Evolutionary conservation across 1,140 invertebrate species (phyloP).

Genomic region (Drosophila subpulchrella): DNA sequence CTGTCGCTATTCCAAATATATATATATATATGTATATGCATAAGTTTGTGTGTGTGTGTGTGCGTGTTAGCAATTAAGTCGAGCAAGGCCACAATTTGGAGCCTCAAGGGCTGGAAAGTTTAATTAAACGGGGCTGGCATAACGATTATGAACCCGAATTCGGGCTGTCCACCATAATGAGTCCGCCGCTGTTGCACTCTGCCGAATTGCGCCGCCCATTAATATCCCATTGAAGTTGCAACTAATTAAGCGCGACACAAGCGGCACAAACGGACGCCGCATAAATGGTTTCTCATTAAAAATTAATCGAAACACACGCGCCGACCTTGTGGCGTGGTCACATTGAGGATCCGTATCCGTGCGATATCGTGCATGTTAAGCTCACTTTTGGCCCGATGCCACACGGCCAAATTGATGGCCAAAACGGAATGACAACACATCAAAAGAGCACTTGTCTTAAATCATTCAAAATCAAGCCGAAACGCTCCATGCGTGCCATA

Average conservation of each 20-base stretch:
- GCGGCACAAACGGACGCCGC: slow-evolving; percentile 6
- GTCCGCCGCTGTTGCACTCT: slow-evolving; percentile 11
- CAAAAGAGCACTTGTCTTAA: slow-evolving; percentile 2
- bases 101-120: slow-evolving; percentile 56
- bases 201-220: slow-evolving; percentile 2
- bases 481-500: not conserved
- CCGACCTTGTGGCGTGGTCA: not conserved
- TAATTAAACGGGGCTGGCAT: slow-evolving; percentile 60
- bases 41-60: slow-evolving; percentile 24
- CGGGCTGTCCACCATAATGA: slow-evolving; percentile 21
- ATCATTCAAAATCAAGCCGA: slow-evolving; percentile 3
- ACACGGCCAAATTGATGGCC: slow-evolving; percentile 11
- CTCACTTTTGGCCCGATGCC: slow-evolving; percentile 6
- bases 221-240: slow-evolving; percentile 34
- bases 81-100: slow-evolving; percentile 47
- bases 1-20: not conserved
- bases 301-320: slow-evolving; percentile 52
- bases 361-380: not conserved
- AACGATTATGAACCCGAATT: slow-evolving; percentile 45
- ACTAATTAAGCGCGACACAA: slow-evolving; percentile 54
- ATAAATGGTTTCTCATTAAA: slow-evolving; percentile 66
- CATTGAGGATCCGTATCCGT: slow-evolving; percentile 12
- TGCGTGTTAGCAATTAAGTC: slow-evolving; percentile 64
- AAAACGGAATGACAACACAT: slow-evolving; percentile 6
- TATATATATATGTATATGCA: slow-evolving; percentile 18